Percentiles rank a stretch among this genome's conserved stretches.
Evolutionary conservation across 2,888 invertebrate genomes (phyloP).

Genomic region (Agrypnus murinus): DNA sequence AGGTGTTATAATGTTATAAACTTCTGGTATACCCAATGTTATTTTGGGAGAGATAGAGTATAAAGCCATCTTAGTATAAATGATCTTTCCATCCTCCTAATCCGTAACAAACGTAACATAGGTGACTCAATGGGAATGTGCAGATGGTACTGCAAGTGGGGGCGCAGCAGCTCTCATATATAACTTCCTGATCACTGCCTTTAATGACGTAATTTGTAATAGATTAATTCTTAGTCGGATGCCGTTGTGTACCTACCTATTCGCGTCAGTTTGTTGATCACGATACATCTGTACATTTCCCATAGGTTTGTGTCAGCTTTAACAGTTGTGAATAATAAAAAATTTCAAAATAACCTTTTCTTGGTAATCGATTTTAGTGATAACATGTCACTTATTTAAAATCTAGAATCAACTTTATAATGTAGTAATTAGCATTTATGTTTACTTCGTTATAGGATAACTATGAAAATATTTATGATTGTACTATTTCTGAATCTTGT

Average conservation of each 20-base stretch:
- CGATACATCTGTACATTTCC: slow-evolving; percentile 61
- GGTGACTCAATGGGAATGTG: slow-evolving; percentile 66
- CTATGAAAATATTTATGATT: too few species aligned
- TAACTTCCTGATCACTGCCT: slow-evolving; percentile 70
- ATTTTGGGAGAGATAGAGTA: slow-evolving; percentile 52
- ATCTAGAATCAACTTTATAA: too few species aligned
- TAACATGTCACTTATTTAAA: too few species aligned
- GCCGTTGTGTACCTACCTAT: slow-evolving; percentile 59
- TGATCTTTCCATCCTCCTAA: slow-evolving; percentile 56
- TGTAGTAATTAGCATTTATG: too few species aligned
- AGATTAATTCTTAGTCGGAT: slow-evolving; percentile 66
- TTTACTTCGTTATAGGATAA: too few species aligned
- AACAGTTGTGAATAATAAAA: too few species aligned
- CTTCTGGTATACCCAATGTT: background rate
- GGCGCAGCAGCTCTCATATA: slow-evolving; percentile 58
- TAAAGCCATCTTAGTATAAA: slow-evolving; percentile 60
- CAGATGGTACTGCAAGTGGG: slow-evolving; percentile 55
- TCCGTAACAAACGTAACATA: slow-evolving; percentile 57
- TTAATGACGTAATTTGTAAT: slow-evolving; percentile 70
- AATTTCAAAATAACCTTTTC: too few species aligned
- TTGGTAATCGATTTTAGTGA: too few species aligned
- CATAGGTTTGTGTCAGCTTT: slow-evolving; percentile 31
- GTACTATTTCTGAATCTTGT: too few species aligned
- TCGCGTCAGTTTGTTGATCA: slow-evolving; percentile 64
- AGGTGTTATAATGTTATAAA: too few species aligned